Evolutionary conservation across 1,140 invertebrate genomes (phyloP).

Genomic region (Pteromalus puparum): DNA sequence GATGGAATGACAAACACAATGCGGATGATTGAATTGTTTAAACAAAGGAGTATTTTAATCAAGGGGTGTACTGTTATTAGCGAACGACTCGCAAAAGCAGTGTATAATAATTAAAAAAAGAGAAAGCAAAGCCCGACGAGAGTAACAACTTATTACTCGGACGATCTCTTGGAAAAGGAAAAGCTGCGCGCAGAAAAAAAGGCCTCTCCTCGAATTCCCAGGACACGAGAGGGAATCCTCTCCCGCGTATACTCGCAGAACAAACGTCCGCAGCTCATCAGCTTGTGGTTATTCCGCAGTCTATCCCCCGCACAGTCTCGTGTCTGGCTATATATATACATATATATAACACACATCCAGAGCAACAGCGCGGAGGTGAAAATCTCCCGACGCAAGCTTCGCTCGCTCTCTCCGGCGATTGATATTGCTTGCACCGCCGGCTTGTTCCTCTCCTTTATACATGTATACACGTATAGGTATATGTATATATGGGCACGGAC

Average conservation of each 20-base stretch:
- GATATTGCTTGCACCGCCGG: slow-evolving; percentile 13
- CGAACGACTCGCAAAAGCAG: neutral
- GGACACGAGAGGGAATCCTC: neutral
- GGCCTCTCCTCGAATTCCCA: neutral
- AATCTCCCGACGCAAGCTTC: neutral
- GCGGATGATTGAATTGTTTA: too few species aligned
- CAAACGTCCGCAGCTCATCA: slow-evolving; percentile 26
- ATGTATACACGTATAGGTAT: too few species aligned
- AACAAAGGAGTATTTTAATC: too few species aligned
- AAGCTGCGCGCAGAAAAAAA: neutral
- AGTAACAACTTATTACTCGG: too few species aligned
- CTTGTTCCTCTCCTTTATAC: too few species aligned
- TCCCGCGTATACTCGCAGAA: neutral
- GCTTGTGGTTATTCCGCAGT: neutral
- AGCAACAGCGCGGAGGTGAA: neutral
- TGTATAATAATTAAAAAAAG: neutral
- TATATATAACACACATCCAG: neutral
- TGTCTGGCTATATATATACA: too few species aligned
- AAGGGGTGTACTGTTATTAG: too few species aligned
- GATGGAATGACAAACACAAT: too few species aligned
- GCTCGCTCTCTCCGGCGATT: slow-evolving; percentile 25
- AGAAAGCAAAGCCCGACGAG: too few species aligned
- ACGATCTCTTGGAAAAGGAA: neutral
- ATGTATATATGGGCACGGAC: neutral
- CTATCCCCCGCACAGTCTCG: too few species aligned